Evolutionary conservation across 2,888 invertebrate species (phyloP), one percentile per base, ranked within the genome.

Genomic region (Nemapogon koenigi): DNA sequence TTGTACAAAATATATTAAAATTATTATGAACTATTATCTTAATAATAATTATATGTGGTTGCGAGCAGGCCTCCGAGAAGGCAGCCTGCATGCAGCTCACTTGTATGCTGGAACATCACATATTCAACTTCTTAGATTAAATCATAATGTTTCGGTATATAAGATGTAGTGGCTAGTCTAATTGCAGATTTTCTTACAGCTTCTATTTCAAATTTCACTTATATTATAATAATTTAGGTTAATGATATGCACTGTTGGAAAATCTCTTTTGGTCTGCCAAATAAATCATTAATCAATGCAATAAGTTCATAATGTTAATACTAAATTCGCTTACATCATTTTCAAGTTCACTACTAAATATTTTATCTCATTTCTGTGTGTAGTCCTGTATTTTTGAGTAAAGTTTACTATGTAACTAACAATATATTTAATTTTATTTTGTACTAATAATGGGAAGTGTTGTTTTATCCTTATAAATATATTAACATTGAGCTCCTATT

Each of bases 1-100:
- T 82, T 82, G 83, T 85, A 85, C 84, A 84, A 85, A 84, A 83
- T 84, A 83, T 83, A 82, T 81, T 81, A 82, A 73, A 67, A 73
- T 70, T 75, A 78, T 69, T 76, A 76, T 76, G 59, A 75, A 71
- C 70, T 71, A 71, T 63, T 69, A 68, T 71, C 27, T 73, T 71
- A 72, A 57, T 67, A 60, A 19, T 66, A 72, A 68, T 66, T 65
- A 70, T 67, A 73, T 70, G 71, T 73, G 75, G 72, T 67, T 75
- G 78, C 72, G 66, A 75, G 75, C 75, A 67, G 75, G 75, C 72
- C 59, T 60, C 50, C 55, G 52, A 6, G n/a, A 22, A 29, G 14
- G 72, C 68, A 69, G 78, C 72, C 76, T 71, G 75, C 70, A 65
- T 72, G 72, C 78, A 73, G 62, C 76, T 70, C 60, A 67, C 75